phyloP scores from a whole-genome alignment of 2,888 invertebrate species.

The Coremacera marginata region DNA sequence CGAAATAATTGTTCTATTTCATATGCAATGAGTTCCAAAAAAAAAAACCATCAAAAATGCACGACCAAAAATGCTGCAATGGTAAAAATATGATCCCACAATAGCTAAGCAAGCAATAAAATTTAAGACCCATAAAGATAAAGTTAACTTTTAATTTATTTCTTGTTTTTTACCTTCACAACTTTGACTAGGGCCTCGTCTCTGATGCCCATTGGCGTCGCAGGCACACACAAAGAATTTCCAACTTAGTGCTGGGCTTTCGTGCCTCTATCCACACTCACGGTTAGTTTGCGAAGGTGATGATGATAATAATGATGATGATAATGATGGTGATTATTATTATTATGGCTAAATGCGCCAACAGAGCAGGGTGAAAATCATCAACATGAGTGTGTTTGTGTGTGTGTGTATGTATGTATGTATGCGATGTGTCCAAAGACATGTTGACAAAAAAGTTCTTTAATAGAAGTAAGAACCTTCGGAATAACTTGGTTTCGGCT shows the following conservation, averaged over 20 bases:
- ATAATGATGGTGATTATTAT: no score
- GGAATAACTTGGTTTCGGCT: constrained; percentile 6
- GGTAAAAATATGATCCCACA: neutral
- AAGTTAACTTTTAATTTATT: neutral
- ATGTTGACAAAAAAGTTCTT: constrained; percentile 18
- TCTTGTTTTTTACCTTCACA: neutral
- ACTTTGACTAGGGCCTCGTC: neutral
- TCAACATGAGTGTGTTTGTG: neutral
- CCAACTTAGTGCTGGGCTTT: neutral
- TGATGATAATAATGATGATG: no score
- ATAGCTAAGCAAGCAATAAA: neutral
- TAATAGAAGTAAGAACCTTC: neutral
- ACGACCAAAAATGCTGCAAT: neutral
- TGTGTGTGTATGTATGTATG: neutral
- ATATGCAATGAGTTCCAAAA: neutral
- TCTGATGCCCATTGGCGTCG: neutral
- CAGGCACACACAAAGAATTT: neutral
- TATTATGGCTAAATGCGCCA: no score
- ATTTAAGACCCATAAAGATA: constrained; percentile 8
- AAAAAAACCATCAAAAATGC: neutral
- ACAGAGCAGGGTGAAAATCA: neutral
- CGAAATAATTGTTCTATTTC: neutral
- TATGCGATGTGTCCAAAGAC: constrained; percentile 2
- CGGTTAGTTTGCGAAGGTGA: no score
- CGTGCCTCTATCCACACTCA: no score